phyloP scores from a whole-genome alignment of 2,797 vertebrate genomes.

The Crenichthys baileyi region DNA sequence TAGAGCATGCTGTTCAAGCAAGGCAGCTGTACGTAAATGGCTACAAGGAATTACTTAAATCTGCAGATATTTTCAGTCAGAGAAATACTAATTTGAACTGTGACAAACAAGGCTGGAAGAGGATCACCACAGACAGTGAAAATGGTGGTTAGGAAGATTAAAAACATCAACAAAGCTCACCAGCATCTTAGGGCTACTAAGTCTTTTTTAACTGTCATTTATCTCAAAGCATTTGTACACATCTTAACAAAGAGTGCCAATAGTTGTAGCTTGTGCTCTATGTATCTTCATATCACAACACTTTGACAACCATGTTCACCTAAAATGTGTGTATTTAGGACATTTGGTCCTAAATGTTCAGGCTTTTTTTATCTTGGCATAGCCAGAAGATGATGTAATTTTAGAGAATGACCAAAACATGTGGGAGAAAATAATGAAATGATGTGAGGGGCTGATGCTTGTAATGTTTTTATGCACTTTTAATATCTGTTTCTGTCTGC shows the following conservation, averaged over 20 bases:
- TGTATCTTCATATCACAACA: background rate
- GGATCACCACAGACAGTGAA: too few relatives aligned
- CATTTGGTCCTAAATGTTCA: background rate
- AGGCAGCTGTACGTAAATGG: background rate
- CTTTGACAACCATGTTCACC: background rate
- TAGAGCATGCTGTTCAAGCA: too few relatives aligned
- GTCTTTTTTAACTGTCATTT: background rate
- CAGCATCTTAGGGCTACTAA: too few relatives aligned
- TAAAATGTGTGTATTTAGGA: background rate
- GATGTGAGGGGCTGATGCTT: slow-evolving; percentile 25
- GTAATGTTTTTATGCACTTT: slow-evolving; percentile 28
- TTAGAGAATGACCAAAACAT: slow-evolving; percentile 36
- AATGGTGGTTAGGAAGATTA: too few relatives aligned
- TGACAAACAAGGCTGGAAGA: too few relatives aligned
- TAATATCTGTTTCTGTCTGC: slow-evolving; percentile 55
- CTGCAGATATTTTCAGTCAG: background rate
- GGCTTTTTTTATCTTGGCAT: slow-evolving; percentile 24
- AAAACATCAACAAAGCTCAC: too few relatives aligned
- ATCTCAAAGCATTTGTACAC: background rate
- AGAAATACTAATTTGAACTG: background rate
- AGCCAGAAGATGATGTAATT: slow-evolving; percentile 28
- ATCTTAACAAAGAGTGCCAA: background rate
- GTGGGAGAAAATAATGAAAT: slow-evolving; percentile 35
- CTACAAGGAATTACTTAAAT: background rate
- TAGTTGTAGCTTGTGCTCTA: background rate